A percentile compares a stretch with the other conserved stretches of the same genome.
phyloP scores from a whole-genome alignment of 2,113 vertebrate genomes.

The Cervus canadensis region DNA sequence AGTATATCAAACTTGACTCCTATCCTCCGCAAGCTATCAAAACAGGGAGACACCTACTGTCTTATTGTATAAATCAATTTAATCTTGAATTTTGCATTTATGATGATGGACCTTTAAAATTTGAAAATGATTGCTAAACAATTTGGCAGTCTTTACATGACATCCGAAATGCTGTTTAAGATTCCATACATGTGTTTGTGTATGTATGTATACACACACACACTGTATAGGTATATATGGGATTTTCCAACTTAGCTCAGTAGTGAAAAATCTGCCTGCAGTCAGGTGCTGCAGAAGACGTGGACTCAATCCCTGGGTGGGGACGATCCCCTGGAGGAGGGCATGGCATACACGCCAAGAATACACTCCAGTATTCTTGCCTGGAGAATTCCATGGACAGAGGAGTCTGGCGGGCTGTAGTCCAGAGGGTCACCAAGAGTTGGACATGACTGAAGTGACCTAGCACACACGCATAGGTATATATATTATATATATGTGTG shows the following conservation, averaged over 20 bases:
- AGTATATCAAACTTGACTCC: not conserved
- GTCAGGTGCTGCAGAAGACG: not conserved
- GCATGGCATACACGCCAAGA: not conserved
- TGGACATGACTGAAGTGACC: not conserved
- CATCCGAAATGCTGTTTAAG: not conserved
- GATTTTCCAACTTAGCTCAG: not conserved
- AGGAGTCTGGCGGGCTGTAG: not conserved
- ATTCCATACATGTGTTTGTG: not conserved
- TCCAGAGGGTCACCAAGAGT: not conserved
- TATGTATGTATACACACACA: not conserved
- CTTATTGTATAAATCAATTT: not conserved
- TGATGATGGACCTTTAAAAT: not conserved
- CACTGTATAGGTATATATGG: not conserved
- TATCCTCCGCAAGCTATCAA: not conserved
- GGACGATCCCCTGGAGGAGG: not conserved
- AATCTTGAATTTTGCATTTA: not conserved
- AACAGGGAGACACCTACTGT: not conserved
- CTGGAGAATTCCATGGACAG: not conserved
- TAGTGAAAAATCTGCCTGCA: not conserved
- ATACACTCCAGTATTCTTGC: not conserved
- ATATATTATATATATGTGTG: not conserved
- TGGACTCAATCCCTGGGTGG: not conserved
- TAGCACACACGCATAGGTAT: not conserved
- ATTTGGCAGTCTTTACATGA: not conserved
- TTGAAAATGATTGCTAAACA: not conserved